Conservation (phyloP, 2,113 vertebrate genomes). For the Sinocyclocheilus anshuiensis region DNA sequence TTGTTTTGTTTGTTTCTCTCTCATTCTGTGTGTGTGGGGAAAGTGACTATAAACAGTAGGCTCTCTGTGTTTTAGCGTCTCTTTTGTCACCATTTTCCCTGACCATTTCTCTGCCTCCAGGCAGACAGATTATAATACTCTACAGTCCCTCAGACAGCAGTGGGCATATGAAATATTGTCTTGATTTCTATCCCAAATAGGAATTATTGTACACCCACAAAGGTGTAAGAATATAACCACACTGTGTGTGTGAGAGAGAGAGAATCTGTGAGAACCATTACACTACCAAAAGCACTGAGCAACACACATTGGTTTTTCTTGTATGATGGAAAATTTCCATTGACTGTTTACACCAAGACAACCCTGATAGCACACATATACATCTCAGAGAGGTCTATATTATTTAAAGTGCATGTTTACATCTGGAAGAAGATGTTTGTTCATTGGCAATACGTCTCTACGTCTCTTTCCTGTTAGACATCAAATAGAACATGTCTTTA, state of each 20-base stretch:
- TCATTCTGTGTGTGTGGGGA: constrained; percentile 41
- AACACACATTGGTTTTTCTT: neutral
- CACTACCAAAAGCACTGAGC: neutral
- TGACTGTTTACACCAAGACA: neutral
- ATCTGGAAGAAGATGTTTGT: neutral
- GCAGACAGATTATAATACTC: constrained; percentile 43
- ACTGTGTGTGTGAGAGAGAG: neutral
- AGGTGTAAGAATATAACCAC: constrained; percentile 18
- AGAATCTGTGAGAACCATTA: neutral
- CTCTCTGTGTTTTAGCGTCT: constrained; percentile 52
- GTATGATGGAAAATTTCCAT: neutral
- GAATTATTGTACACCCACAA: constrained; percentile 29
- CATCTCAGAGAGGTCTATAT: neutral
- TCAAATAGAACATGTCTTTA: neutral
- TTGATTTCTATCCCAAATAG: constrained; percentile 3
- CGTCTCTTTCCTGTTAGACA: neutral
- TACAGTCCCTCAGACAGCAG: constrained; percentile 26
- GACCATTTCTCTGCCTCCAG: constrained; percentile 46
- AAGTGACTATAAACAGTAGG: constrained; percentile 49
- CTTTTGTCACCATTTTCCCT: constrained; percentile 44
- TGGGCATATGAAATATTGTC: constrained; percentile 2
- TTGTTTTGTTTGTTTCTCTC: constrained; percentile 32
- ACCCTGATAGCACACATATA: neutral
- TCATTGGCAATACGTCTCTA: too few species aligned
- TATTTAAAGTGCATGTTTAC: neutral